phyloP scores from a whole-genome alignment of 2,797 vertebrate genomes.

The Halcyon badia region DNA sequence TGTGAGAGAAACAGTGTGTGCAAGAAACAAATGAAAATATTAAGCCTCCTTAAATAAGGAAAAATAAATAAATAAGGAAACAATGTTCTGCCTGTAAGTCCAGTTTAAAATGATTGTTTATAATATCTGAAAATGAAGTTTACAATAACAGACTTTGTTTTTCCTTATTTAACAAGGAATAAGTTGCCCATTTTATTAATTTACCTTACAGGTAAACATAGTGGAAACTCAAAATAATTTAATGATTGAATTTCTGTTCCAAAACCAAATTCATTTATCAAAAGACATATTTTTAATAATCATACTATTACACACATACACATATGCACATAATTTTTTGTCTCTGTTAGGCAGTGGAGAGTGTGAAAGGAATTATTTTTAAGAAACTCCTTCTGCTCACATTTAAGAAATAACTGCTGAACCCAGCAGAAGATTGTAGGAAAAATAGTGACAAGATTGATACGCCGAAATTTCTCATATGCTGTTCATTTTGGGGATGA shows the following conservation, averaged over 20 bases:
- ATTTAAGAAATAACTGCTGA: neutral
- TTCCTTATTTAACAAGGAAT: neutral
- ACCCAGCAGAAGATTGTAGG: neutral
- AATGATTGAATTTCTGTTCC: neutral
- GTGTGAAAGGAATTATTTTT: neutral
- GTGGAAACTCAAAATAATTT: neutral
- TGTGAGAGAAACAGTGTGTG: neutral
- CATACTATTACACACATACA: neutral
- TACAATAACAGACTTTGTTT: neutral
- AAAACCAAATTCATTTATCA: neutral
- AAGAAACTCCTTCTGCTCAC: neutral
- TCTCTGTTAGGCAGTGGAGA: neutral
- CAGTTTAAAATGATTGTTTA: neutral
- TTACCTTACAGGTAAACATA: neutral
- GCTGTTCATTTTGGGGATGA: neutral
- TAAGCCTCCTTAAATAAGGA: neutral
- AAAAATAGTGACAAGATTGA: neutral
- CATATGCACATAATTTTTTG: neutral
- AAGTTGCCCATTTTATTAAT: neutral
- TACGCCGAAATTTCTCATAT: neutral
- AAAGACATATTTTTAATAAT: neutral
- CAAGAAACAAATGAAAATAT: neutral
- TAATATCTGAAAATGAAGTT: neutral
- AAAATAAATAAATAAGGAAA: neutral
- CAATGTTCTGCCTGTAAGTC: neutral